phyloP scores from a whole-genome alignment of 2,888 invertebrate genomes.

The Platycheirus albimanus region DNA sequence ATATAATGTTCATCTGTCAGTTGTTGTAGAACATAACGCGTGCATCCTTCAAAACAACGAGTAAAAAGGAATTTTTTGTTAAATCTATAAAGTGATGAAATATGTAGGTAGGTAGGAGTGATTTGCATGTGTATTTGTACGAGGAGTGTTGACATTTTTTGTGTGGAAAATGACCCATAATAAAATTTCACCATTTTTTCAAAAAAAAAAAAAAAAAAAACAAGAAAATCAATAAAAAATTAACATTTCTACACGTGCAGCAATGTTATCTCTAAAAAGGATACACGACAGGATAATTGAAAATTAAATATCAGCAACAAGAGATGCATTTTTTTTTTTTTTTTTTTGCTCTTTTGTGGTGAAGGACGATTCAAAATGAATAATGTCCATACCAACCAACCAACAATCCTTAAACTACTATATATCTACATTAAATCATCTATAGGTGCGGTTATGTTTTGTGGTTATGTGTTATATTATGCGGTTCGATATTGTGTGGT shows the following conservation, averaged over 20 bases:
- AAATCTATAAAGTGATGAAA: constrained; percentile 10
- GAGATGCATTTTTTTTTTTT: constrained; percentile 13
- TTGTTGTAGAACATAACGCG: constrained; percentile 13
- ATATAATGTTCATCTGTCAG: constrained; percentile 51
- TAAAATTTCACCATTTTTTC: constrained; percentile 30
- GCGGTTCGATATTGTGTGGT: constrained; percentile 42
- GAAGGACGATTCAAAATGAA: constrained; percentile 45
- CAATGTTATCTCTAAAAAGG: background rate
- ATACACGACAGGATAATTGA: constrained; percentile 55
- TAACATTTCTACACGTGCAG: constrained; percentile 9
- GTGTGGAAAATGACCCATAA: constrained; percentile 16
- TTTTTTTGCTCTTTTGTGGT: no score
- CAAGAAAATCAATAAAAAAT: constrained; percentile 27
- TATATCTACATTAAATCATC: background rate
- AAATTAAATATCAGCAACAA: constrained; percentile 61
- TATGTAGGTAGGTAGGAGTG: no score
- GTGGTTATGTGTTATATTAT: constrained; percentile 41
- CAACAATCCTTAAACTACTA: background rate
- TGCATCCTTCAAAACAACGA: constrained; percentile 22
- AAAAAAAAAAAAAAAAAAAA: no score
- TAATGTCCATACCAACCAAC: constrained; percentile 12
- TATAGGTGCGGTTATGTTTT: constrained; percentile 38
- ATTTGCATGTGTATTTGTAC: no score
- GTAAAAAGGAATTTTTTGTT: constrained; percentile 5
- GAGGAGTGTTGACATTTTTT: constrained; percentile 52